Percentiles rank a stretch among this genome's conserved stretches.
Evolutionary conservation across 2,113 vertebrate species (phyloP).

Genomic region (Rhadina sibilatrix): DNA sequence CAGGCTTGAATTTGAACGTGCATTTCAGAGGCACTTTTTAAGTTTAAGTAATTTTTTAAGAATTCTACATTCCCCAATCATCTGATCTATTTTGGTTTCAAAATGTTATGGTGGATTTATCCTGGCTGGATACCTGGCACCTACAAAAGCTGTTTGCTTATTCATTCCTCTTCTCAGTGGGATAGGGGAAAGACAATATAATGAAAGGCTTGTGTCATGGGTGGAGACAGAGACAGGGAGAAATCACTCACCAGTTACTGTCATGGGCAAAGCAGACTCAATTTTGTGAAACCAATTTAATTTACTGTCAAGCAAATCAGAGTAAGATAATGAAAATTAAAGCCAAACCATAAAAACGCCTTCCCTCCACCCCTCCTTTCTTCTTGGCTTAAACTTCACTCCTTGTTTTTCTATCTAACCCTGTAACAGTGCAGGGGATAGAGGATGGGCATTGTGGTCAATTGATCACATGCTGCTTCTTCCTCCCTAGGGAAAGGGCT

Average conservation of each 20-base stretch:
- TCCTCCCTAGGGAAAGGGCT: background rate
- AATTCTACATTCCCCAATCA: background rate
- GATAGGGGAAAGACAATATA: background rate
- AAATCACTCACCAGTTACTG: background rate
- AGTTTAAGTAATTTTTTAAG: background rate
- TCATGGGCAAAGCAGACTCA: background rate
- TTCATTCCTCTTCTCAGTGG: background rate
- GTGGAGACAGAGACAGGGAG: background rate
- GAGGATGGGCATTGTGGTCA: rapidly evolving
- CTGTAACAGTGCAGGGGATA: rapidly evolving
- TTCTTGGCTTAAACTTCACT: background rate
- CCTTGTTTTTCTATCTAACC: rapidly evolving
- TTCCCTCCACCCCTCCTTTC: rapidly evolving
- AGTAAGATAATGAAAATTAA: background rate
- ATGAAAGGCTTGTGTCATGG: background rate
- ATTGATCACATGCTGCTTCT: background rate
- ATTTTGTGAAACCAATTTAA: background rate
- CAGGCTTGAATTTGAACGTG: background rate
- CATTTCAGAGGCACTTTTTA: background rate
- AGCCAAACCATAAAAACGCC: background rate
- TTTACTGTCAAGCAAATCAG: background rate
- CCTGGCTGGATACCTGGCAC: background rate
- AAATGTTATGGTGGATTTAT: background rate
- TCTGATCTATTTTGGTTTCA: background rate
- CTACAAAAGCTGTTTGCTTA: rapidly evolving